Evolutionary conservation across 2,797 vertebrate genomes (phyloP), one percentile per base, ranked within the genome.

Genomic region (Holocentrus rufus): DNA sequence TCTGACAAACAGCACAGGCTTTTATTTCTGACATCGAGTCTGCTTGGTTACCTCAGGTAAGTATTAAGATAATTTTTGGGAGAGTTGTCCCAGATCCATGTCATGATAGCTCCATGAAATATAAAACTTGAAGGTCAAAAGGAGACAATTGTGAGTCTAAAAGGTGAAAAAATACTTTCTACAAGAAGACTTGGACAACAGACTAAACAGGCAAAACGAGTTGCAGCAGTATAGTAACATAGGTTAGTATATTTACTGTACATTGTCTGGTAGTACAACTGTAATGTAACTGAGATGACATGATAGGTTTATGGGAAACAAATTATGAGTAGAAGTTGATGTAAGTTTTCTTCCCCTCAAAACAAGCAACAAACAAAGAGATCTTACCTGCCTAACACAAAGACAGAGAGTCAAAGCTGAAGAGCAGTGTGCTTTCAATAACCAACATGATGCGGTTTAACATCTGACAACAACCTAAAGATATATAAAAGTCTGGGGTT

Each of bases 361-460:
- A 69, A 74, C 49, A 55, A 63, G 50, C 56, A 66, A 66, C 65
- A 59, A 58, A 58, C 36, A 68, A 46, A 59, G n/a, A 77, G 60
- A 60, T 75, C 53, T 67, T 55, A 80, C 74, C 84, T 77, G 87
- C 57, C 81, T 75, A 69, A n/a, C 52, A 58, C 18, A 30, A 39
- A 86, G 78, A 76, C 84, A 80, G 76, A 77, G 69, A 67, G 78
- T 85, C 79, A 76, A 72, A 68, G 50, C 17, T 58, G 27, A 65
- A 66, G 65, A 79, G 74, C 57, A n/a, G 67, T 80, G 85, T 84
- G 79, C 82, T 90, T 89, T 83, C 68, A 80, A 69, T 80, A 76
- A 85, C 79, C 83, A 66, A 67, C 47, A 68, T 44, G 58, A 83
- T 42, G 80, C 58, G 82, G 76, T 81, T 81, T 79, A 74, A 84